Evolutionary conservation across 1,140 invertebrate species (phyloP).

Genomic region (Oryzaephilus surinamensis): DNA sequence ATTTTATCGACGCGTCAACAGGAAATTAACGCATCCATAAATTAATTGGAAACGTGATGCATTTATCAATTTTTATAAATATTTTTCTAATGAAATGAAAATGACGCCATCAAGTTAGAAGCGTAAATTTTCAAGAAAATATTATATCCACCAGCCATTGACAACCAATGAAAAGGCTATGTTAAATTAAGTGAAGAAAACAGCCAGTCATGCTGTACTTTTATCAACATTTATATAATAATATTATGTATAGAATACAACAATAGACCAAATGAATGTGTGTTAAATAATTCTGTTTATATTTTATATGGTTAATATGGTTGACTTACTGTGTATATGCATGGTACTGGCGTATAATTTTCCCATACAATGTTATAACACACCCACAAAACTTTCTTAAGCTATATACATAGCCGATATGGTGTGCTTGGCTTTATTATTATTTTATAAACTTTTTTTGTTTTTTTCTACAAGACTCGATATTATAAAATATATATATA

Average conservation of each 20-base stretch:
- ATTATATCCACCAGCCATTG: constrained; percentile 1
- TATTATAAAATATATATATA: no score
- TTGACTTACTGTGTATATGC: constrained; percentile 14
- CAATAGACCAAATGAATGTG: constrained; percentile 11
- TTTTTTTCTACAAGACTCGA: no score
- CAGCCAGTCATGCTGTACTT: constrained; percentile 22
- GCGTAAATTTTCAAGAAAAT: background rate
- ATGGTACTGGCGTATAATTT: constrained; percentile 18
- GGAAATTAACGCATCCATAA: no score
- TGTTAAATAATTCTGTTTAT: constrained; percentile 2
- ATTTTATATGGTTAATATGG: constrained; percentile 4
- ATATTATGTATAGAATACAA: no score
- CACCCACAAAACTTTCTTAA: constrained; percentile 15
- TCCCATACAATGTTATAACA: constrained; percentile 20
- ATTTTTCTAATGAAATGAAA: background rate
- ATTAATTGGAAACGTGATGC: no score
- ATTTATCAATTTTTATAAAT: background rate
- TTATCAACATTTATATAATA: constrained; percentile 17
- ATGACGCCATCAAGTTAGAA: background rate
- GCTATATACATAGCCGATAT: no score
- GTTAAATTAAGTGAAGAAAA: constrained; percentile 26
- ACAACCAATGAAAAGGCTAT: constrained; percentile 17
- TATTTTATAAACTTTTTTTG: no score
- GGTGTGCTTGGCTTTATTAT: no score
- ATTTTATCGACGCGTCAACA: no score